Conservation (phyloP, 1,140 invertebrate genomes). For the Pseudomyrmex flavicornis region DNA sequence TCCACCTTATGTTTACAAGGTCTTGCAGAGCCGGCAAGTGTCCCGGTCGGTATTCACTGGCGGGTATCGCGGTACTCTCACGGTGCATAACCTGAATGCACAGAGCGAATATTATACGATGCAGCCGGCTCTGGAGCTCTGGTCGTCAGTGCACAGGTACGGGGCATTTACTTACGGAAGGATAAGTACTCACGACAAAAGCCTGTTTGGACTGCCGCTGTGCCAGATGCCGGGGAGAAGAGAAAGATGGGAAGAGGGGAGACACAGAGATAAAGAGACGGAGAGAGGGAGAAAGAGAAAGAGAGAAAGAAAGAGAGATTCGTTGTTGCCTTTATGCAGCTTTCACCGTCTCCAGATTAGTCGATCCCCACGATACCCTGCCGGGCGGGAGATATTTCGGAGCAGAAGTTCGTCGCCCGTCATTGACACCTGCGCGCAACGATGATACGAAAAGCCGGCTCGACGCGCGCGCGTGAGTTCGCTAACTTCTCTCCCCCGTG, state of each 20-base stretch:
- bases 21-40: slow-evolving; percentile 42
- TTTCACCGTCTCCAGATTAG: slow-evolving; percentile 77
- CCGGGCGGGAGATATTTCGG: slow-evolving; percentile 41
- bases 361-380: slow-evolving; percentile 43
- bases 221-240: slow-evolving; percentile 77
- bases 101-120: slow-evolving; percentile 61
- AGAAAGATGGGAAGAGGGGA: slow-evolving; percentile 51
- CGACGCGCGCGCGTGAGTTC: slow-evolving; percentile 15
- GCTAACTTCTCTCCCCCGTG: slow-evolving; percentile 25
- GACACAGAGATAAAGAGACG: slow-evolving; percentile 68
- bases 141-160: slow-evolving; percentile 71
- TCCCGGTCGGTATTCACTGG: slow-evolving; percentile 49
- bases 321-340: slow-evolving; percentile 74
- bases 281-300: slow-evolving; percentile 2
- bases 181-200: slow-evolving; percentile 76
- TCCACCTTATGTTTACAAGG: slow-evolving; percentile 54
- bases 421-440: slow-evolving; percentile 73
- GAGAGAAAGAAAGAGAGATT: slow-evolving; percentile 68
- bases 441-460: slow-evolving; percentile 10
- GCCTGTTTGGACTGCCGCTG: slow-evolving; percentile 80
- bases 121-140: slow-evolving; percentile 63
- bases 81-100: slow-evolving; percentile 61
- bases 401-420: slow-evolving; percentile 57
- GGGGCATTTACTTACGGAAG: slow-evolving; percentile 76
- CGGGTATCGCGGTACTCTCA: slow-evolving; percentile 60